A percentile compares a stretch with the other conserved stretches of the same genome.
These are phyloP conservation scores for Scelioninae gen. 1 DNA, from an alignment of 2,888 invertebrate species.

Conservation along the genomic window DNA sequence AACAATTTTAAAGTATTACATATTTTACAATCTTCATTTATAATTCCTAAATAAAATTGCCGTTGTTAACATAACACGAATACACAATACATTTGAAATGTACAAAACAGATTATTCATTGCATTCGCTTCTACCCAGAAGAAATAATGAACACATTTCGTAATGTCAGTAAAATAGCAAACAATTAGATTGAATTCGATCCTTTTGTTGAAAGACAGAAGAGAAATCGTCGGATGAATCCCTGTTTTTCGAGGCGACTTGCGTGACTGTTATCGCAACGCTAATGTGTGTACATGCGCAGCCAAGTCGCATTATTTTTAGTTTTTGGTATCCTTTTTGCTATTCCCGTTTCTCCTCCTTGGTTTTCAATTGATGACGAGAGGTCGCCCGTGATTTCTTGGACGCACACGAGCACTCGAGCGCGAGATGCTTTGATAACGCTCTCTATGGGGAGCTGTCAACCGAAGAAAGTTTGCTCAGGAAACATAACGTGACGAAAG, in stretches of 20 bases:
- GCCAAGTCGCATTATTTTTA: constrained; percentile 50
- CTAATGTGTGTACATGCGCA: constrained; percentile 57
- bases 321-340: constrained; percentile 42
- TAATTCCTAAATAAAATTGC: too few relatives aligned
- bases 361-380: constrained; percentile 46
- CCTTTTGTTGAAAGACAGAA: constrained; percentile 24
- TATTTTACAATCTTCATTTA: too few relatives aligned
- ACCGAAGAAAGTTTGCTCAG: constrained; percentile 58
- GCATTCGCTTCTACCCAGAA: too few relatives aligned
- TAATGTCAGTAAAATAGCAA: too few relatives aligned
- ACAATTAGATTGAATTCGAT: not conserved
- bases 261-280: constrained; percentile 77
- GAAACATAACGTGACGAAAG: constrained; percentile 62
- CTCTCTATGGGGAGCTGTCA: constrained; percentile 64
- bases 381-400: constrained; percentile 50
- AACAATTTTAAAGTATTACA: too few relatives aligned
- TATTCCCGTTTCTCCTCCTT: constrained; percentile 38
- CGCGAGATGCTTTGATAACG: constrained; percentile 52
- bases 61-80: too few relatives aligned
- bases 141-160: too few relatives aligned
- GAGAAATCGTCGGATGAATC: constrained; percentile 48
- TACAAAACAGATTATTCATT: too few relatives aligned
- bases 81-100: too few relatives aligned
- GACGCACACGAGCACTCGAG: constrained; percentile 40
- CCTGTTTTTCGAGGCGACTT: constrained; percentile 49